Base-by-base conservation (phyloP, 2,888 invertebrate genomes). In the Clanis bilineata region DNA sequence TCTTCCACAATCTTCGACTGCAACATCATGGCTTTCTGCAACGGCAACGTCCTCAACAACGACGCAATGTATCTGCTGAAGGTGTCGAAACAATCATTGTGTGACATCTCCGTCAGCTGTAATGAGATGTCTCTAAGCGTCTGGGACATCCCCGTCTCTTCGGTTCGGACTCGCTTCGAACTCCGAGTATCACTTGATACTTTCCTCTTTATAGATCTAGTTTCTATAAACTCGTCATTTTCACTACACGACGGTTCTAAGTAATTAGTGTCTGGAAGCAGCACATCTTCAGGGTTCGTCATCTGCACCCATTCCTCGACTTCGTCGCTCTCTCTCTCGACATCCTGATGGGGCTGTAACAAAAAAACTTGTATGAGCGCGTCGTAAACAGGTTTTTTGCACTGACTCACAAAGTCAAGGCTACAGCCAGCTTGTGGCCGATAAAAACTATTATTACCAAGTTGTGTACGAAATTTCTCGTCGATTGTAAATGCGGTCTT, bases 1-100 rank as follows among this genome's bases (percentile, higher is more conserved):
- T 76, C 47, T 1, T 60, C 63, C 0, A 79, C 61, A 18, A 79
- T 72, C 61, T 69, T 66, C 0, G 85, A 79, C 64, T 85, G 82
- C 28, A 85, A 56, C 18, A 62, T 60, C 58, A 79, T 38, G 0
- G 84, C 82, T 12, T 69, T 68, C 21, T 71, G 60, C 0, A 62
- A 60, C 0, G 85, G 80, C 64, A 85, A 61, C 3, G 45, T 66
- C 51, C 78, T 70, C 38, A 85, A 43, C 57, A 85, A 59, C 1
- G 79, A 73, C 0, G 83, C 78, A 2, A 85, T 70, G 5, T 85
- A 82, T 47, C 69, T 79, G 6, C 82, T 85, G 38, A 85, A 85
- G 1, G 61, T 70, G n/a, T 80, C 83, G 22, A 68, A 77, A 5
- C 67, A 68, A 38, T 81, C 82, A 1, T 76, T 76, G 4, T 62